A percentile compares a stretch with the other conserved stretches of the same genome.
Evolutionary conservation across 2,888 invertebrate species (phyloP).

Genomic region (Nectonema munidae): DNA sequence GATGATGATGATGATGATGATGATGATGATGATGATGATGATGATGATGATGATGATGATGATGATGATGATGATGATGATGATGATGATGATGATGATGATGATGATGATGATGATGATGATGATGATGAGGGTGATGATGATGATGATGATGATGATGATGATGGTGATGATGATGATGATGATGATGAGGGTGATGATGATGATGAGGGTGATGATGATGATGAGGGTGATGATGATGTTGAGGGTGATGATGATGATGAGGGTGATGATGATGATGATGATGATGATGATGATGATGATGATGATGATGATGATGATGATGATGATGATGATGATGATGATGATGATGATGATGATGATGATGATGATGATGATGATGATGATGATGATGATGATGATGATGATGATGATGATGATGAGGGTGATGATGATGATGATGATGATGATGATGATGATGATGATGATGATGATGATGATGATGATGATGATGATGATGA

Average conservation of each 20-base stretch:
- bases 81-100: constrained; percentile 5
- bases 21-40: constrained; percentile 5
- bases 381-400: constrained; percentile 5
- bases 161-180: not conserved
- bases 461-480: constrained; percentile 7
- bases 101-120: too few relatives aligned
- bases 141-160: not conserved
- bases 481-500: constrained; percentile 5
- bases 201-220: too few relatives aligned
- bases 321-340: constrained; percentile 5
- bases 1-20: constrained; percentile 5
- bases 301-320: constrained; percentile 5
- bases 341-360: constrained; percentile 5
- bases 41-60: constrained; percentile 5
- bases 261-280: too few relatives aligned
- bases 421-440: too few relatives aligned
- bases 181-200: too few relatives aligned
- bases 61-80: constrained; percentile 5
- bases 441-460: constrained; percentile 5
- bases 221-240: too few relatives aligned
- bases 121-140: too few relatives aligned
- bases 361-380: constrained; percentile 5
- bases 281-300: constrained; percentile 5
- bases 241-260: too few relatives aligned
- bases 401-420: too few relatives aligned